phyloP scores from a whole-genome alignment of 2,888 invertebrate genomes.

The Frankliniella fusca region DNA sequence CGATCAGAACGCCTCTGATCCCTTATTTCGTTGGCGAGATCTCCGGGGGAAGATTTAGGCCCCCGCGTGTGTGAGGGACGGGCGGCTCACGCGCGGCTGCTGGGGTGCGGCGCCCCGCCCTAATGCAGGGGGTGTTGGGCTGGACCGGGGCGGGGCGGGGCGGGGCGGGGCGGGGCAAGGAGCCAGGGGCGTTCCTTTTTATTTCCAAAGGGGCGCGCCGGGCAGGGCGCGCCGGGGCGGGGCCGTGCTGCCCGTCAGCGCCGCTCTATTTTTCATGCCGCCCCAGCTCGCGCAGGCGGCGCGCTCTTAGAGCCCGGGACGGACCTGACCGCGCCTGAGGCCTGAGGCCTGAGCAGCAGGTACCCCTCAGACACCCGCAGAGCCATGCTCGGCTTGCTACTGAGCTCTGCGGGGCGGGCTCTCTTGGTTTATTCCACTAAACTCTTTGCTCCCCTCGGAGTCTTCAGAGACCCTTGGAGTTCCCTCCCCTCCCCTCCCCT shows the following conservation, averaged over 20 bases:
- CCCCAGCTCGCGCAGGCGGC: not conserved
- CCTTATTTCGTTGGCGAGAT: not conserved
- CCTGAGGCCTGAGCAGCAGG: too few relatives aligned
- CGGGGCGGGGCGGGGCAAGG: not conserved
- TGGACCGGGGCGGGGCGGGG: not conserved
- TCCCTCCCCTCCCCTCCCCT: not conserved
- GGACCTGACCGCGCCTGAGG: too few relatives aligned
- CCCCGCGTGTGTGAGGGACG: not conserved
- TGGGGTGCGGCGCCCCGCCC: not conserved
- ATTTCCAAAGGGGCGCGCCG: not conserved
- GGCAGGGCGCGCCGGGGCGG: not conserved
- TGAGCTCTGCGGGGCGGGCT: too few relatives aligned
- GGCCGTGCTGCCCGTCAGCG: not conserved
- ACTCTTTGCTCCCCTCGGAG: too few relatives aligned
- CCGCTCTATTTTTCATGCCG: conserved; percentile 6
- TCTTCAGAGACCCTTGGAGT: too few relatives aligned
- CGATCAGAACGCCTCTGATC: too few relatives aligned
- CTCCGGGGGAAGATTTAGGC: conserved; percentile 3
- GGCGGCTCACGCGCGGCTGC: not conserved
- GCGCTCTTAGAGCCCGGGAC: too few relatives aligned
- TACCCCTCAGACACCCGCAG: too few relatives aligned
- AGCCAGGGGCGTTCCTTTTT: not conserved
- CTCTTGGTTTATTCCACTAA: too few relatives aligned
- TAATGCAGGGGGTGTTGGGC: not conserved
- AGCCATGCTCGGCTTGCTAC: too few relatives aligned